These are phyloP conservation scores for Alsophila aescularia DNA, from an alignment of 2,888 invertebrate species.

Conservation along the genomic window DNA sequence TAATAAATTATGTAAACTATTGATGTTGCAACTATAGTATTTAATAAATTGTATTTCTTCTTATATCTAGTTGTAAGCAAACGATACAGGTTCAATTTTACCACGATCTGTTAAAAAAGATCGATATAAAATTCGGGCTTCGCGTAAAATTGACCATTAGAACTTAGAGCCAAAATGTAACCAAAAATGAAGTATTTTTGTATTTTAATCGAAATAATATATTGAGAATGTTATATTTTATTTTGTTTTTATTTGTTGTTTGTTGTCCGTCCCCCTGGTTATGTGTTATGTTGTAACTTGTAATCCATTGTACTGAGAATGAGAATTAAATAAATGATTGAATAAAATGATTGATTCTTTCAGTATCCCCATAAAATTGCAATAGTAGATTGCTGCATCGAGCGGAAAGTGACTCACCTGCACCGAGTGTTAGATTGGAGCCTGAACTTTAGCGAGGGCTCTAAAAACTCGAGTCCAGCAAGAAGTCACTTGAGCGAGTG, in stretches of 20 bases:
- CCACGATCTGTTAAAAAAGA: constrained; percentile 26
- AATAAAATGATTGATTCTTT: constrained; percentile 6
- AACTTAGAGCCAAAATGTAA: constrained; percentile 63
- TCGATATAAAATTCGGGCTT: constrained; percentile 12
- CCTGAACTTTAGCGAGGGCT: no score
- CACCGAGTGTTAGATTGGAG: no score
- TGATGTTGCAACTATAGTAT: background rate
- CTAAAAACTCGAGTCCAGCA: no score
- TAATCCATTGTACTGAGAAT: constrained; percentile 62
- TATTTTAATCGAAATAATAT: constrained; percentile 46
- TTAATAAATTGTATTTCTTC: no score
- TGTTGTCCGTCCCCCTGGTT: constrained; percentile 70
- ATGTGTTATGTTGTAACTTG: constrained; percentile 56
- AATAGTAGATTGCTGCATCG: background rate
- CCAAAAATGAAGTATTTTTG: constrained; percentile 65
- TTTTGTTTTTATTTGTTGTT: constrained; percentile 41
- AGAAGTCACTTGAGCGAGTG: no score
- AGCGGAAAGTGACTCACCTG: no score
- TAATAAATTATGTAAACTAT: no score
- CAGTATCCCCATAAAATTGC: background rate
- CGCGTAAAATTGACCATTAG: constrained; percentile 40
- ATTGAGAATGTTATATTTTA: constrained; percentile 38
- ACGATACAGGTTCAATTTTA: constrained; percentile 15
- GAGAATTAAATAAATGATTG: constrained; percentile 48
- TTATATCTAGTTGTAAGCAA: constrained; percentile 1